Base-by-base conservation (phyloP, 2,797 vertebrate species). In the Aphelocoma californica region DNA sequence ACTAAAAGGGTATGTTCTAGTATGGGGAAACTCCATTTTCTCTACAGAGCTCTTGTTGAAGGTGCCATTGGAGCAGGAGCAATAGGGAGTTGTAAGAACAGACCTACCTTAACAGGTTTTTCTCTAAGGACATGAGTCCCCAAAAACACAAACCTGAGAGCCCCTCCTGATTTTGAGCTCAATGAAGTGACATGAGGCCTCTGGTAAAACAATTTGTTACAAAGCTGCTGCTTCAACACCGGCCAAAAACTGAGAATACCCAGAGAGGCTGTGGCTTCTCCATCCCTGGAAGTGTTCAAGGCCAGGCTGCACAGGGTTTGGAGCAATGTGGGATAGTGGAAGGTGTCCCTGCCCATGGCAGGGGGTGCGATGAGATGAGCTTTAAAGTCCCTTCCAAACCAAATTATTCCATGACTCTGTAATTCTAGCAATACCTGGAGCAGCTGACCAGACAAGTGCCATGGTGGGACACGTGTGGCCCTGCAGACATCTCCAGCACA, bases 391-490 rank as follows among this genome's bases (percentile, higher is more conserved):
- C 26, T 65, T 47, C n/a, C 34, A 78, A 58, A 31, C 31, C 31
- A 19, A 47, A 66, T n/a, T 7, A 25, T 20, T 72, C 53, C 73
- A 53, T 4, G 26, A 36, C 15, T 78, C 45, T 3, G 0, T 42
- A 60, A 34, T 15, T 79, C 53, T 7, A 42, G 14, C 18, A 66
- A 79, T 3, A 60, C 21, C 58, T 79, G 66, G 34, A 36, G 60
- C 72, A 90, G 66, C 74, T 67, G 67, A 67, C 36, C 81, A 36
- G 70, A 9, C 62, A 44, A 2, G 1, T n/a, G 70, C 56, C 0
- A 0, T 3, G 44, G 2, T 14, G 58, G 64, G 75, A 81, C 6
- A 1, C 2, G 2, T 19, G 61, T 72, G 47, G 67, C 48, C 61
- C 75, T 18, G 40, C 13, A 13, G 80, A 28, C 32, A 57, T 31